Evolutionary conservation across 92 coral and sea anemone genomes (phyloP), one percentile per base, ranked within the genome.

Genomic region (Parazoanthus darwini): DNA sequence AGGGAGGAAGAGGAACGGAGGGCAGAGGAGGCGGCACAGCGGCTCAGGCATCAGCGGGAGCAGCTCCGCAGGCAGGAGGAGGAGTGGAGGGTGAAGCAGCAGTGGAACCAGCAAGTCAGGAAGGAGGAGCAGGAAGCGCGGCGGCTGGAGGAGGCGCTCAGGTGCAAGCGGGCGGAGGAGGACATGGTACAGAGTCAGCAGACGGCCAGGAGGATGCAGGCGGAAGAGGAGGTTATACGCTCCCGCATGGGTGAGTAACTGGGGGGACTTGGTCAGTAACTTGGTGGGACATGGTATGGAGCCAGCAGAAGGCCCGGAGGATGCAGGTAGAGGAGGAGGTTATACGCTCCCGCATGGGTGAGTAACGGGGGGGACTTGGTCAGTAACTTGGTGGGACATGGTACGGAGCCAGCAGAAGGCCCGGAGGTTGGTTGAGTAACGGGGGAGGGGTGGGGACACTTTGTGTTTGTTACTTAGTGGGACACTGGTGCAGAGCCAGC

Each of bases 211-310:
- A 82, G 92, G 82, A 91, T 94, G 89, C 89, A 91, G 50, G 91
- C 86, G 26, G 98, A 95, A 79, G 96, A 93, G 51, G 90, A 92
- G 82, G 98, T 92, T 77, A 83, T 95, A 54, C 94, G 86, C 75
- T 83, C 94, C 65, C 91, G 89, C 74, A 95, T 93, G 43, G 98
- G 98, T 95, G 44, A 87, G 95, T 74, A 82, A 39, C 46, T 22
- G 23, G 38, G 63, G 23, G 7, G 22, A 48, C 71, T 58, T 29
- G 51, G 76, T 72, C 8, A 16, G 67, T 16, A 1, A 22, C 7
- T 7, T 2, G 26, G 50, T 25, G 26, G 20, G 95, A 94, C 81
- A 88, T 93, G 91, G 56, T 86, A 76, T 92, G 91, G 86, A 93
- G 82, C 6, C 91, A 93, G 71, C 88, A 70, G 91, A 87, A 87